Evolutionary conservation across 2,797 vertebrate species (phyloP).

Genomic region (Hafferia zeledoni): DNA sequence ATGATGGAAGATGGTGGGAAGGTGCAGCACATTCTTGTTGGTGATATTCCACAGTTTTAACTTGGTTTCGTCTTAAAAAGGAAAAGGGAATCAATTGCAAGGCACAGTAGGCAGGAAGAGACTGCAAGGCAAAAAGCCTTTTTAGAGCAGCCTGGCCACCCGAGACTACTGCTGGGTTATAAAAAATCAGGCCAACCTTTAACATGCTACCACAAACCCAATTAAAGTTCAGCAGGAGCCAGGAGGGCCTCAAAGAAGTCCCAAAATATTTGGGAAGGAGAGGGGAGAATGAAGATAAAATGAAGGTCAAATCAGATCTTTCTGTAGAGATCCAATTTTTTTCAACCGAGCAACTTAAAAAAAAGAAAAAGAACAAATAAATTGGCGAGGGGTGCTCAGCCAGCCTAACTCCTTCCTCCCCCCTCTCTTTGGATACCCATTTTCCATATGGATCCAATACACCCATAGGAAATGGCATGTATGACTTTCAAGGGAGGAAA

Average conservation of each 20-base stretch:
- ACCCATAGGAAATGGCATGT: neutral
- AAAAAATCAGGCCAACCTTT: conserved; percentile 65
- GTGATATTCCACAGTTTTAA: conserved; percentile 95
- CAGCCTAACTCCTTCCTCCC: conserved; percentile 37
- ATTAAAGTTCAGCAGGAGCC: conserved; percentile 61
- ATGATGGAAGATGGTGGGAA: conserved; percentile 97
- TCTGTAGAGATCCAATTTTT: conserved; percentile 47
- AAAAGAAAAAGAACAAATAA: neutral
- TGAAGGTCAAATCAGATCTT: conserved; percentile 62
- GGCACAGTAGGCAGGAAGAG: conserved; percentile 32
- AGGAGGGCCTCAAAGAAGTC: conserved; percentile 39
- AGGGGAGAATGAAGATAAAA: conserved; percentile 53
- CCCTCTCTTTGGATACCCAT: neutral
- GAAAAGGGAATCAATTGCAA: conserved; percentile 54
- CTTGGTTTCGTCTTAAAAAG: conserved; percentile 89
- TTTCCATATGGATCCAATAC: conserved; percentile 20
- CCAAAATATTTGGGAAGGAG: conserved; percentile 57
- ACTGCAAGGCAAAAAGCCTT: conserved; percentile 40
- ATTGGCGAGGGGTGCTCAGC: conserved; percentile 2
- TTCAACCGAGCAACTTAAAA: conserved; percentile 31
- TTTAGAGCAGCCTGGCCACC: conserved; percentile 59
- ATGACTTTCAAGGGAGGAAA: neutral
- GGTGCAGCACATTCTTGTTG: conserved; percentile 92
- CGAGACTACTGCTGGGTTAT: conserved; percentile 42
- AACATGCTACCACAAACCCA: conserved; percentile 59